Percentiles rank a stretch among this genome's conserved stretches.
Conservation (phyloP, 1,140 invertebrate species). For the Aphelinus certus region DNA sequence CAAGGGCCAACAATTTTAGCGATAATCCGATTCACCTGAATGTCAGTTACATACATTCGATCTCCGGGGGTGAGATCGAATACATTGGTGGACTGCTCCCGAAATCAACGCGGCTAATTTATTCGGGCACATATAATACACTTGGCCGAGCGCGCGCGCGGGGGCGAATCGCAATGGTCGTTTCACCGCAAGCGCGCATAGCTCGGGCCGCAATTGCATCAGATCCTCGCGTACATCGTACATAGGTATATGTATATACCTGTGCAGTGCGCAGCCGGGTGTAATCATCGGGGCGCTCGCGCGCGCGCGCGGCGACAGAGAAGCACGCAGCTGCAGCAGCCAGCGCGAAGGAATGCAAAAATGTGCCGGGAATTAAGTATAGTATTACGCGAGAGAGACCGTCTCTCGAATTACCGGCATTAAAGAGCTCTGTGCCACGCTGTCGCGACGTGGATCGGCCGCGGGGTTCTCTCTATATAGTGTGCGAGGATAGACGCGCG, state of each 20-base stretch:
- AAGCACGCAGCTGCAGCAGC: background rate
- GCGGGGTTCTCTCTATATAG: too few species aligned
- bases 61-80: too few species aligned
- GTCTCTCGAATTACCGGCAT: conserved; percentile 13
- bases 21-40: too few species aligned
- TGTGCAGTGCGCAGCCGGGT: too few species aligned
- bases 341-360: background rate
- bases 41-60: too few species aligned
- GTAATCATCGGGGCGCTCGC: background rate
- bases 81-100: too few species aligned
- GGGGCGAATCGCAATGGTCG: background rate
- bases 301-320: background rate
- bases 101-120: too few species aligned
- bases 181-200: too few species aligned
- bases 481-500: background rate
- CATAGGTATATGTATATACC: conserved; percentile 3
- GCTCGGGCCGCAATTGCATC: conserved; percentile 1
- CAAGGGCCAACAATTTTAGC: too few species aligned
- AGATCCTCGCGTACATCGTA: background rate
- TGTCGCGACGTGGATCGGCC: too few species aligned
- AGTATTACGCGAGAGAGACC: conserved; percentile 1
- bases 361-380: background rate
- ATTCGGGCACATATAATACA: background rate
- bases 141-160: background rate
- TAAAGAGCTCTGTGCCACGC: background rate